Conservation (phyloP, 2,888 invertebrate genomes). For the Drosophila borealis region DNA sequence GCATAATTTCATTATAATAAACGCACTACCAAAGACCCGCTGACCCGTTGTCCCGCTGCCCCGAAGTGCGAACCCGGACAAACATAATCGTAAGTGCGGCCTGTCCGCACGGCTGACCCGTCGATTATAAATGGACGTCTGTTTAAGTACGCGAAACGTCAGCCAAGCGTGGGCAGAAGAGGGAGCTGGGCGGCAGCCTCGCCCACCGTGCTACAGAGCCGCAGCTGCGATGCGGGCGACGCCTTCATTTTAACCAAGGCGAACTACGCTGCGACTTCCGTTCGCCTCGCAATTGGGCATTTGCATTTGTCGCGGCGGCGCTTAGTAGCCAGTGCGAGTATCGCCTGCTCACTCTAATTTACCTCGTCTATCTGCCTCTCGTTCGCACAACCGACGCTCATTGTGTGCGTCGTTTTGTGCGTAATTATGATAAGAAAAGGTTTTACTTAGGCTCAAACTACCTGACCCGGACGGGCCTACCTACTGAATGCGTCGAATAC, state of each 20-base stretch:
- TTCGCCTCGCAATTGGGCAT: conserved; percentile 60
- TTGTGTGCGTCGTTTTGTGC: conserved; percentile 68
- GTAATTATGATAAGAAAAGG: conserved; percentile 81
- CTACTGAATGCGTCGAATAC: conserved; percentile 1
- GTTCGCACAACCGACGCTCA: conserved; percentile 3
- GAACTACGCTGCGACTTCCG: conserved; percentile 58
- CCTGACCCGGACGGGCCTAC: conserved; percentile 19
- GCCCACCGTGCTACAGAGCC: conserved; percentile 39
- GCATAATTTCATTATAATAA: conserved; percentile 81
- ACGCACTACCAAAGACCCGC: conserved; percentile 49
- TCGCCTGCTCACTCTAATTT: conserved; percentile 1
- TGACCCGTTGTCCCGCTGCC: not conserved
- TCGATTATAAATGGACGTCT: conserved; percentile 77
- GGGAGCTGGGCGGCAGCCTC: conserved; percentile 40
- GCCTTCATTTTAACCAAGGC: conserved; percentile 29
- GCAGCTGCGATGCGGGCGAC: conserved; percentile 74
- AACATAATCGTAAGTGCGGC: conserved; percentile 56
- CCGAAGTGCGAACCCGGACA: conserved; percentile 5
- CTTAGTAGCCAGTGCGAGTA: not conserved
- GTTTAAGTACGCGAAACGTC: conserved; percentile 75
- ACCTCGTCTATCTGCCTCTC: not conserved
- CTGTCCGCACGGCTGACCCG: conserved; percentile 74
- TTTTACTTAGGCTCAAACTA: conserved; percentile 67
- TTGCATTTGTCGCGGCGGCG: conserved; percentile 65
- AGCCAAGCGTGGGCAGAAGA: conserved; percentile 61